A percentile compares a stretch with the other conserved stretches of the same genome.
These are phyloP conservation scores for Furcifer pardalis DNA, from an alignment of 2,797 vertebrate species.

Conservation along the genomic window DNA sequence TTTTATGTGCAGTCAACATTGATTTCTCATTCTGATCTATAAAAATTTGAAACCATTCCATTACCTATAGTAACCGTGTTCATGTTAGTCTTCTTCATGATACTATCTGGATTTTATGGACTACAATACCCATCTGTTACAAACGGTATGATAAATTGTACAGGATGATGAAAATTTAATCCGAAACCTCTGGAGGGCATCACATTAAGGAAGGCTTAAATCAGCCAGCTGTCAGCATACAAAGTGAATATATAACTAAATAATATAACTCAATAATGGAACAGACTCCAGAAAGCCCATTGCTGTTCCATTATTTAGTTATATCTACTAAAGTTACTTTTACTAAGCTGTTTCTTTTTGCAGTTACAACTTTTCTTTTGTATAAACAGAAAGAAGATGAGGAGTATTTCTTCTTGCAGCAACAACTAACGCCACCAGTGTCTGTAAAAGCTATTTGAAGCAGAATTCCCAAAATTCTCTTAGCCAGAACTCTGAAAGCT, in stretches of 20 bases:
- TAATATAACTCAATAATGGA: no score
- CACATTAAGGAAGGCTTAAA: not conserved
- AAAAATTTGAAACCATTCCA: not conserved
- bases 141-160: not conserved
- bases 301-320: no score
- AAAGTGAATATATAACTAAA: no score
- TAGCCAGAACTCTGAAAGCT: not conserved
- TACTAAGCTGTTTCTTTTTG: no score
- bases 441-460: no score
- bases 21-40: not conserved
- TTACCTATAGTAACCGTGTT: not conserved
- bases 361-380: no score
- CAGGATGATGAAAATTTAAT: not conserved
- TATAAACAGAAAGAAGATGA: not conserved
- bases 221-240: not conserved
- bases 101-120: not conserved
- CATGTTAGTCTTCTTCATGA: not conserved
- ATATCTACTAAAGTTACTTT: no score
- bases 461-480: no score
- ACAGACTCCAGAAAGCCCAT: no score
- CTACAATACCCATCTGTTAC: not conserved
- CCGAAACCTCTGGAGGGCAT: not conserved
- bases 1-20: not conserved
- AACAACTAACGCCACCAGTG: no score
- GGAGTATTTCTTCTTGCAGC: not conserved